phyloP scores from a whole-genome alignment of 1,140 invertebrate genomes.

The Drosophila punjabiensis region DNA sequence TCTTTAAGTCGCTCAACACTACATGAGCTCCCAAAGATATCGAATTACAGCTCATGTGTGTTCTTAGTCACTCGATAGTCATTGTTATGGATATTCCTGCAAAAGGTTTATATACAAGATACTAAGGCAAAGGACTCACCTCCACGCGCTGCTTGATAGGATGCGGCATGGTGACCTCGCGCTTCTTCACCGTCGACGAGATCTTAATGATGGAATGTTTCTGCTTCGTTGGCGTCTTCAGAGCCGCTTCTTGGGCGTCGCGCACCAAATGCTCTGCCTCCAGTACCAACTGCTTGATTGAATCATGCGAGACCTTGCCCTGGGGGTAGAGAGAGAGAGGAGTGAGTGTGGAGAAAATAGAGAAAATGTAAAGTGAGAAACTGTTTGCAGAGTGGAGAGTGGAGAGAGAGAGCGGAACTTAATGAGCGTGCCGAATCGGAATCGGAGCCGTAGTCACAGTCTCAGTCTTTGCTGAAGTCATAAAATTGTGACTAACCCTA shows the following conservation, averaged over 20 bases:
- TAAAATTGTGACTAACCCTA: conserved; percentile 36
- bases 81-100: not conserved
- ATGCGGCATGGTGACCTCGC: conserved; percentile 75
- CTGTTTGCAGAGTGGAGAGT: conserved; percentile 6
- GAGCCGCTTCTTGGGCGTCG: conserved; percentile 76
- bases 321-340: conserved; percentile 30
- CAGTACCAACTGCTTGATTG: conserved; percentile 85
- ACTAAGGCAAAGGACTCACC: conserved; percentile 50
- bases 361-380: conserved; percentile 17
- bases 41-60: not conserved
- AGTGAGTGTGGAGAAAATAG: conserved; percentile 10
- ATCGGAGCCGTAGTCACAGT: conserved; percentile 22
- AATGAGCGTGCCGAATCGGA: conserved; percentile 73
- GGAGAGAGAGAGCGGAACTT: conserved; percentile 43
- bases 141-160: conserved; percentile 83
- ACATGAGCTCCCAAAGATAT: not conserved
- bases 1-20: not conserved
- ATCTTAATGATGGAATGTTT: conserved; percentile 84
- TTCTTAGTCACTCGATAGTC: not conserved
- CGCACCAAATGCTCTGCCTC: conserved; percentile 85
- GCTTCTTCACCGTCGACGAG: conserved; percentile 83
- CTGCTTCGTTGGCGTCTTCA: conserved; percentile 84
- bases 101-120: not conserved
- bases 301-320: conserved; percentile 85
- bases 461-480: conserved; percentile 10